Percentiles rank a stretch among this genome's conserved stretches.
Conservation (phyloP, 2,888 invertebrate genomes). For the Cinara cedri region DNA sequence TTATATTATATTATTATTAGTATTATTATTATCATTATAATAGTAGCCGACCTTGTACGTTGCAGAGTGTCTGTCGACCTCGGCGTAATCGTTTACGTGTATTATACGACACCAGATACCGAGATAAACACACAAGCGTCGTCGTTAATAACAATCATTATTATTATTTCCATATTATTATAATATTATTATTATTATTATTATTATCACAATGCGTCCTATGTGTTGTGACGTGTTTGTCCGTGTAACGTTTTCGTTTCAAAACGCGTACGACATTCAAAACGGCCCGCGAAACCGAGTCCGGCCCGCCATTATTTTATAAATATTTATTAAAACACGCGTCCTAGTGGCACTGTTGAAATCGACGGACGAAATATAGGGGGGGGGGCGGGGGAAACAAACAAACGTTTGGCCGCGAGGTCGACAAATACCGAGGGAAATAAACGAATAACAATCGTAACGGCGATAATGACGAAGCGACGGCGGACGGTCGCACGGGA, state of each 20-base stretch:
- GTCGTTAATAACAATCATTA: background rate
- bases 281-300: too few relatives aligned
- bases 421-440: background rate
- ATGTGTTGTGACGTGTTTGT: too few relatives aligned
- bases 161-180: too few relatives aligned
- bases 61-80: background rate
- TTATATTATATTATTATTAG: background rate
- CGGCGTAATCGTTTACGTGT: slow-evolving; percentile 2
- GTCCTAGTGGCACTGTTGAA: too few relatives aligned
- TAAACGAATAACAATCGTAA: too few relatives aligned
- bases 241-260: too few relatives aligned
- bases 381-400: background rate
- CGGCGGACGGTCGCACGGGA: background rate
- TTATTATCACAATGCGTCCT: background rate
- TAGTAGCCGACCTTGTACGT: slow-evolving; percentile 14
- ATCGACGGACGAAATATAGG: background rate
- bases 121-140: background rate
- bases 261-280: too few relatives aligned
- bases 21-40: too few relatives aligned
- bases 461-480: too few relatives aligned
- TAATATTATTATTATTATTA: background rate
- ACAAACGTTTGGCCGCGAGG: background rate
- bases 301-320: too few relatives aligned
- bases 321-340: too few relatives aligned
- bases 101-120: background rate